Evolutionary conservation across 92 coral and sea anemone genomes (phyloP).

Genomic region (Siderastrea radians): DNA sequence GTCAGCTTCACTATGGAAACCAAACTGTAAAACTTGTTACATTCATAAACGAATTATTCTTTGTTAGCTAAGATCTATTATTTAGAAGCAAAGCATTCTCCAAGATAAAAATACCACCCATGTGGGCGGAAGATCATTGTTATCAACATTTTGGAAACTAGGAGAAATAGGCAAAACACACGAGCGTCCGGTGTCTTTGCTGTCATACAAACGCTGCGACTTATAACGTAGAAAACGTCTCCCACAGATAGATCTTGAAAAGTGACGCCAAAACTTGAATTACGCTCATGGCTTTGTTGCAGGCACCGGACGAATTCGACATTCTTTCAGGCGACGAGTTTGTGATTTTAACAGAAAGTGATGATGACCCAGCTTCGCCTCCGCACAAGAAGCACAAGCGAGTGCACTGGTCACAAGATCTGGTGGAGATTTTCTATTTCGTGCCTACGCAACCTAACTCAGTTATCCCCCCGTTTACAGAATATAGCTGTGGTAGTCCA

Average conservation of each 20-base stretch:
- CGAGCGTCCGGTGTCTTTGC: neutral
- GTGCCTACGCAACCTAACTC: constrained; percentile 52
- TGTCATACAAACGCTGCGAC: neutral
- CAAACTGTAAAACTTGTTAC: neutral
- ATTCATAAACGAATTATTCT: constrained; percentile 1
- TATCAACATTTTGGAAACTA: constrained; percentile 9
- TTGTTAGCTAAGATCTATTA: constrained; percentile 25
- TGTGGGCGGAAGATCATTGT: constrained; percentile 20
- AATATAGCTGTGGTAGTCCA: constrained; percentile 37
- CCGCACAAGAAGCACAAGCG: constrained; percentile 62
- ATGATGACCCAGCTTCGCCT: constrained; percentile 25
- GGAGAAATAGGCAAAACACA: constrained; percentile 13
- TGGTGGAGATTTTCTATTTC: constrained; percentile 68
- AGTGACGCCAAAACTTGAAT: neutral
- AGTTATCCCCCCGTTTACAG: constrained; percentile 50
- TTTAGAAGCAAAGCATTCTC: constrained; percentile 17
- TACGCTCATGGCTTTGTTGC: constrained; percentile 23
- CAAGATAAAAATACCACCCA: neutral
- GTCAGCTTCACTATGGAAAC: constrained; percentile 1
- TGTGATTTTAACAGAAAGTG: constrained; percentile 21
- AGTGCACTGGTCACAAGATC: constrained; percentile 75
- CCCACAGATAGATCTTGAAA: neutral
- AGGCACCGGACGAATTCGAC: constrained; percentile 46
- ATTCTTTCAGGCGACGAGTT: constrained; percentile 54
- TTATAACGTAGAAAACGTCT: neutral